Percentiles rank a stretch among this genome's conserved stretches.
phyloP scores from a whole-genome alignment of 1,140 invertebrate genomes.

The Conopomorpha cramerella region DNA sequence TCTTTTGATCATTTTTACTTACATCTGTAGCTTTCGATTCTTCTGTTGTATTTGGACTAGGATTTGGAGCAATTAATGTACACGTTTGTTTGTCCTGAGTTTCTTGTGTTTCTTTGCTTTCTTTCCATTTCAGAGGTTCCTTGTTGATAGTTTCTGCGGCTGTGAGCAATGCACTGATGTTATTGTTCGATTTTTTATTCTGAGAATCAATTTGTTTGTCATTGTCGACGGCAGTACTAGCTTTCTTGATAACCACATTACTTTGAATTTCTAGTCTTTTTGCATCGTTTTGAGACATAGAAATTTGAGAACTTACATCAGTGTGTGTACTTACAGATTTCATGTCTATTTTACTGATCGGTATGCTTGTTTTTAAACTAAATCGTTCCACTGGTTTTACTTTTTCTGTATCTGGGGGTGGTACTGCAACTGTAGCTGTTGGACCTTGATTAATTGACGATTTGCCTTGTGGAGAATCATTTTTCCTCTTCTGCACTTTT shows the following conservation, averaged over 20 bases:
- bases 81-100: too few species aligned
- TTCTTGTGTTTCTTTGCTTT: too few species aligned
- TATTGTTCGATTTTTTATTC: too few species aligned
- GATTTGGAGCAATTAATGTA: too few species aligned
- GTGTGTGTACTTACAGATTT: constrained; percentile 35
- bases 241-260: constrained; percentile 39
- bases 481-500: constrained; percentile 12
- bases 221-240: constrained; percentile 7
- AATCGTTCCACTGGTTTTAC: constrained; percentile 36
- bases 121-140: too few species aligned
- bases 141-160: constrained; percentile 37
- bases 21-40: too few species aligned
- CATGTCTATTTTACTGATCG: constrained; percentile 52
- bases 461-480: constrained; percentile 25
- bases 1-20: constrained; percentile 40
- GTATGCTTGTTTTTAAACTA: constrained; percentile 53
- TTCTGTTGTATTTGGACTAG: too few species aligned
- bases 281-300: constrained; percentile 12
- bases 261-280: constrained; percentile 39
- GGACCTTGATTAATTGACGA: constrained; percentile 24
- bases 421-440: constrained; percentile 20
- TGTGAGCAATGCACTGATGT: constrained; percentile 33
- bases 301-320: constrained; percentile 20
- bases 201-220: too few species aligned
- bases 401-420: constrained; percentile 8